Percentiles rank a stretch among this genome's conserved stretches.
Conservation (phyloP, 2,888 invertebrate genomes). For the Nomada goodeniana region DNA sequence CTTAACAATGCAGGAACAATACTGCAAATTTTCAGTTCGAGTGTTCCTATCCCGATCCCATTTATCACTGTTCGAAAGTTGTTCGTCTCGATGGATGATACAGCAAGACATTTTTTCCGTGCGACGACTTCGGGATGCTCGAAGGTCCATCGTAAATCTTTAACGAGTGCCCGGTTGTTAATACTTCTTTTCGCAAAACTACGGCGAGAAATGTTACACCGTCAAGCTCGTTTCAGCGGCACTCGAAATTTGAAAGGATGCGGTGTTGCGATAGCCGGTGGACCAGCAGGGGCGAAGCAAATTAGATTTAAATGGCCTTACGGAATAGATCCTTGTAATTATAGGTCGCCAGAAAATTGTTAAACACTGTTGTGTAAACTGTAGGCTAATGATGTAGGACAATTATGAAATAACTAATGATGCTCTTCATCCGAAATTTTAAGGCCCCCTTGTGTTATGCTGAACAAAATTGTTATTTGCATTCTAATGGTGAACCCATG, state of each 20-base stretch:
- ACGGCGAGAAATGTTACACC: background rate
- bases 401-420: background rate
- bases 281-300: background rate
- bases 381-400: background rate
- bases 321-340: background rate
- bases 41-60: constrained; percentile 24
- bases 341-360: background rate
- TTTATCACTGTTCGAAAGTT: constrained; percentile 41
- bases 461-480: too few species aligned
- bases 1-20: constrained; percentile 67
- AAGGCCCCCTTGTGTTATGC: too few species aligned
- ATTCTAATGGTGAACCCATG: too few species aligned
- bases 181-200: background rate
- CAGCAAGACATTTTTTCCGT: background rate
- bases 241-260: background rate
- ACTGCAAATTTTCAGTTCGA: constrained; percentile 57
- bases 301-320: background rate
- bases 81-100: constrained; percentile 19
- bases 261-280: background rate
- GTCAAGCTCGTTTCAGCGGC: background rate
- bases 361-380: background rate
- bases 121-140: background rate
- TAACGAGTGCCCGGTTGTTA: background rate
- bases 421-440: too few species aligned
- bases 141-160: constrained; percentile 22